Percentiles rank a stretch among this genome's conserved stretches.
These are phyloP conservation scores for Plebejus melissa DNA, from an alignment of 2,888 invertebrate species.

Conservation along the genomic window DNA sequence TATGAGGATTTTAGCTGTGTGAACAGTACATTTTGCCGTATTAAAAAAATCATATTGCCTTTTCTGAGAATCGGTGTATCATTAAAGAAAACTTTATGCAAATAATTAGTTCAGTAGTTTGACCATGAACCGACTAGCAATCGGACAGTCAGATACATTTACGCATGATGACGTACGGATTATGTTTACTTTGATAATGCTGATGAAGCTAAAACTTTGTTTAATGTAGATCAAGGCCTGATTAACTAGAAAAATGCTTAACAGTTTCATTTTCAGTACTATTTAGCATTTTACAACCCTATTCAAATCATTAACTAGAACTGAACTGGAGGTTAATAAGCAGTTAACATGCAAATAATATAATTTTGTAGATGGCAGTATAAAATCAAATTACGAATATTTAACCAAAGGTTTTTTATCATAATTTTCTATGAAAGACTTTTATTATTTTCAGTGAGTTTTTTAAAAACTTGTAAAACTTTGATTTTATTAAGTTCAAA, in stretches of 20 bases:
- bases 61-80: too few species aligned
- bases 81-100: too few species aligned
- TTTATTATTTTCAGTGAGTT: not conserved
- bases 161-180: too few species aligned
- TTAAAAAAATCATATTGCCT: too few species aligned
- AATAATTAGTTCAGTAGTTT: too few species aligned
- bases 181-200: too few species aligned
- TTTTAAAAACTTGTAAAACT: not conserved
- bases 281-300: not conserved
- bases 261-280: not conserved
- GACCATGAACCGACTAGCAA: too few species aligned
- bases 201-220: not conserved
- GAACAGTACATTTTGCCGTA: too few species aligned
- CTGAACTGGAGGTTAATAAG: not conserved
- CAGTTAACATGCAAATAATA: conserved; percentile 7
- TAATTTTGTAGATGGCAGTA: not conserved
- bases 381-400: not conserved
- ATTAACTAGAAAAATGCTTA: not conserved
- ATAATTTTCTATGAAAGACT: not conserved
- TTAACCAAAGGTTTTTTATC: not conserved
- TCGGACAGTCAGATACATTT: too few species aligned
- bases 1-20: too few species aligned
- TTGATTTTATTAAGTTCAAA: not conserved
- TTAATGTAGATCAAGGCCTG: not conserved
- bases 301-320: not conserved